A percentile compares a stretch with the other conserved stretches of the same genome.
Evolutionary conservation across 2,888 invertebrate species (phyloP).

Genomic region (Falcaria lacertinaria): DNA sequence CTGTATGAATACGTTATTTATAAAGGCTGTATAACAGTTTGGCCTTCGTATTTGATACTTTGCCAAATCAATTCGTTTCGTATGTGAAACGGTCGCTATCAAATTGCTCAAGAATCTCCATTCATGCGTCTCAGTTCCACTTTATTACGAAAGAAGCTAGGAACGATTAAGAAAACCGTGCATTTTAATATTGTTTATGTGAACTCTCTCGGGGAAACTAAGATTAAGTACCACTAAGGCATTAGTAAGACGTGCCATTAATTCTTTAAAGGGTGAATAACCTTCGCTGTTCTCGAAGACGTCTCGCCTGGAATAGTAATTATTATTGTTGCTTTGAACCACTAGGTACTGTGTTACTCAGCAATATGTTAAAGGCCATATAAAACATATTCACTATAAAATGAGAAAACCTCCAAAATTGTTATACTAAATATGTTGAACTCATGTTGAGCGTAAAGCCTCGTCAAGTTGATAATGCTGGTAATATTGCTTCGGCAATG

Average conservation of each 20-base stretch:
- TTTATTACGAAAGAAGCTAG: slow-evolving; percentile 10
- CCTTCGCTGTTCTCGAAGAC: slow-evolving; percentile 50
- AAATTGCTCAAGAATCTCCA: slow-evolving; percentile 4
- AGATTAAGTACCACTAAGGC: slow-evolving; percentile 54
- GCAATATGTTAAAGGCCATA: slow-evolving; percentile 36
- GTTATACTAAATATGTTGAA: too few species aligned
- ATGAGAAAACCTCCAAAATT: slow-evolving; percentile 9
- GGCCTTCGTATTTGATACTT: slow-evolving; percentile 13
- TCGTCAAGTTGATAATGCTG: too few species aligned
- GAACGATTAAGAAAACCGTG: slow-evolving; percentile 16
- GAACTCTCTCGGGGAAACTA: slow-evolving; percentile 40
- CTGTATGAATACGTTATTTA: slow-evolving; percentile 2
- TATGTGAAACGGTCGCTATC: slow-evolving; percentile 6
- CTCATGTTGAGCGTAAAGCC: too few species aligned
- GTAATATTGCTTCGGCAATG: too few species aligned
- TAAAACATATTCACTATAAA: slow-evolving; percentile 13
- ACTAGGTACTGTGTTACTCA: slow-evolving; percentile 36
- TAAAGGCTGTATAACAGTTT: slow-evolving; percentile 9
- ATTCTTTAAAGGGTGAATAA: slow-evolving; percentile 67
- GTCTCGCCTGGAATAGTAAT: slow-evolving; percentile 71
- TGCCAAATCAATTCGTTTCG: slow-evolving; percentile 16
- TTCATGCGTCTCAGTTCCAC: slow-evolving; percentile 1
- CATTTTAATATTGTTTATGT: slow-evolving; percentile 41
- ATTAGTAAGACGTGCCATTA: slow-evolving; percentile 59
- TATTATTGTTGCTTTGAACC: slow-evolving; percentile 50